These are phyloP conservation scores for Fratercula arctica DNA, from an alignment of 2,797 vertebrate genomes.

Conservation along the genomic window DNA sequence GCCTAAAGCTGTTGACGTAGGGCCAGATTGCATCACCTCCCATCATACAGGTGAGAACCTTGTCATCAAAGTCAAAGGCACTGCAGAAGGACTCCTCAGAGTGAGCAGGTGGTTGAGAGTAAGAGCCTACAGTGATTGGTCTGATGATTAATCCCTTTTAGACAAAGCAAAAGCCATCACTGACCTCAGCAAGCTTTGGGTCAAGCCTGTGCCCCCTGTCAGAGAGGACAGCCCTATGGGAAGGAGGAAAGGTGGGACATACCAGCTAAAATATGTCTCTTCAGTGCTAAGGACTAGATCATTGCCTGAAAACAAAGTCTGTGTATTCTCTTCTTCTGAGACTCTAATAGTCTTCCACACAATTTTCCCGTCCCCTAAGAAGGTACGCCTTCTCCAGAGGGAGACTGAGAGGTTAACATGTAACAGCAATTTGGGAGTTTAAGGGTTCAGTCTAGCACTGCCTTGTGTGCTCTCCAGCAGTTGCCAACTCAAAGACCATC, in stretches of 20 bases:
- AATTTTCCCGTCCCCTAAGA: not conserved
- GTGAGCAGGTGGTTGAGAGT: not conserved
- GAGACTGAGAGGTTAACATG: fast-evolving
- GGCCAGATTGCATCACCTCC: not conserved
- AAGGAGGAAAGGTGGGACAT: not conserved
- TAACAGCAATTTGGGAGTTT: not conserved
- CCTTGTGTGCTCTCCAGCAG: fast-evolving
- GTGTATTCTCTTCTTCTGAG: not conserved
- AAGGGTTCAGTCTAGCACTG: not conserved
- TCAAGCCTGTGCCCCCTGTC: too few relatives aligned
- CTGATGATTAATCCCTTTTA: not conserved
- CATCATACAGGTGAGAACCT: not conserved
- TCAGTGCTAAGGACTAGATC: too few relatives aligned
- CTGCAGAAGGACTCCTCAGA: not conserved
- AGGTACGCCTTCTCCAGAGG: not conserved
- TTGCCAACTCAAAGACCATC: not conserved
- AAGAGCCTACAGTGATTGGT: not conserved
- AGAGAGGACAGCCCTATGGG: not conserved
- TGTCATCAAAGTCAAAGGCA: not conserved
- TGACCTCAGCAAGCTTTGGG: not conserved
- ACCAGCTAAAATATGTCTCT: not conserved
- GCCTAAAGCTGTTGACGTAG: not conserved
- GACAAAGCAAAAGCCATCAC: not conserved
- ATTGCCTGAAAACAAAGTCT: not conserved
- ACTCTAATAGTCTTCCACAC: not conserved